Base-by-base conservation (phyloP, 2,888 invertebrate genomes). In the Cryptus armator region DNA sequence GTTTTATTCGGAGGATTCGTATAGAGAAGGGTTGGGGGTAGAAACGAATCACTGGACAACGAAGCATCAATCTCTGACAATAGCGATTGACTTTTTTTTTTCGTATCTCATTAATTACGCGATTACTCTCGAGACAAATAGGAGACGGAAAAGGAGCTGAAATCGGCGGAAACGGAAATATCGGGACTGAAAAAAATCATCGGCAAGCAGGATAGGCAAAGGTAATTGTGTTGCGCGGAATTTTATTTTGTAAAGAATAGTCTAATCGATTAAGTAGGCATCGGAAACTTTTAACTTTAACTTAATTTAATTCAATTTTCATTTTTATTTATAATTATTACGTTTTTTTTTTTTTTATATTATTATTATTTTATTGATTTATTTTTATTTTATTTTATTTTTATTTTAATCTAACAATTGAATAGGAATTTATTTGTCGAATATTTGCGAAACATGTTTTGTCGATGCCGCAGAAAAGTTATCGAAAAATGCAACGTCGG, bases 111-210 rank as follows among this genome's bases (percentile, higher is more conserved):
- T 24, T 12, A 56, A 56, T n/a, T 24, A 56, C 19, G 12, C 53
- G 53, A 9, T 19, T 9, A 12, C 4, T 56, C 56, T 56, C 12
- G 56, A 24, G 56, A 56, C 56, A 24, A 14, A 0, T 84, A 91
- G 91, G 88, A 90, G 12, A 90, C 85, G 12, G 91, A 91, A 46
- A 75, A 75, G 3, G 89, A 91, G n/a, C 14, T 91, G 72, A 91
- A 85, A 59, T 46, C 83, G 7, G 83, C 87, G n/a, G 87, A 89
- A 12, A 91, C 88, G 68, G 90, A 91, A 32, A 83, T 85, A 24
- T n/a, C 79, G 4, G 67, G 79, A n/a, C 24, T 89, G 64, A 89
- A 88, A 56, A 91, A 89, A 78, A 83, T 90, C 66, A 86, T 89
- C 32, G 71, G 64, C 1, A 90, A 89, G 68, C 79, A 88, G 44